Evolutionary conservation across 2,888 invertebrate genomes (phyloP).

Genomic region (Pedicia rivosa): DNA sequence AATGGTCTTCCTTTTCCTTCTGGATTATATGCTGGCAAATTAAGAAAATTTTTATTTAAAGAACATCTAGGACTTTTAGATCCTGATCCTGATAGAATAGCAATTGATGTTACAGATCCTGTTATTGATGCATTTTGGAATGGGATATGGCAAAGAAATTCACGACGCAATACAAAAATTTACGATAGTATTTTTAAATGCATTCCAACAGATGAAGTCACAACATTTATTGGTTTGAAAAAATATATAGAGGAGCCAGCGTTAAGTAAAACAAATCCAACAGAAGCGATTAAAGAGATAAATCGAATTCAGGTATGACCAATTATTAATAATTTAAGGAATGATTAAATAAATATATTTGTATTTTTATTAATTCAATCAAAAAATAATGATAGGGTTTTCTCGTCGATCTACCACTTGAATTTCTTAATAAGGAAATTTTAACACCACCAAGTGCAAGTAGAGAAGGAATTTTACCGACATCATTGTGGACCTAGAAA

Average conservation of each 20-base stretch:
- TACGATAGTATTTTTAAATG: slow-evolving; percentile 89
- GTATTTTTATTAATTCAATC: too few species aligned
- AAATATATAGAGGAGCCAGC: slow-evolving; percentile 58
- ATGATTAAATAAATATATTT: too few species aligned
- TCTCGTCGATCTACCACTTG: slow-evolving; percentile 74
- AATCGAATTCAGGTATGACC: slow-evolving; percentile 51
- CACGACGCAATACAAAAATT: slow-evolving; percentile 68
- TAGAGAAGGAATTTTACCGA: slow-evolving; percentile 87
- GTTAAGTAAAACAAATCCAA: slow-evolving; percentile 56
- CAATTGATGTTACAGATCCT: slow-evolving; percentile 60
- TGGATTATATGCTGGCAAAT: slow-evolving; percentile 72
- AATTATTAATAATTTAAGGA: too few species aligned
- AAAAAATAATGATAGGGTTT: too few species aligned
- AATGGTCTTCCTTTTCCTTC: slow-evolving; percentile 64
- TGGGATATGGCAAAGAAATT: slow-evolving; percentile 66
- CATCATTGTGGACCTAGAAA: slow-evolving; percentile 89
- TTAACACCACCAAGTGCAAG: slow-evolving; percentile 68
- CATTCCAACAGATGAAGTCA: slow-evolving; percentile 71
- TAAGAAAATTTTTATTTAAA: slow-evolving; percentile 71
- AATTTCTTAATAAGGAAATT: slow-evolving; percentile 76
- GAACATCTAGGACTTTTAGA: slow-evolving; percentile 72
- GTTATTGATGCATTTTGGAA: slow-evolving; percentile 67
- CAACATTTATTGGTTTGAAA: slow-evolving; percentile 59
- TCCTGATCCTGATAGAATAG: slow-evolving; percentile 26
- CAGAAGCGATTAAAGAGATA: slow-evolving; percentile 53